Conservation (phyloP, 2,888 invertebrate genomes). For the Andrena dorsata region DNA sequence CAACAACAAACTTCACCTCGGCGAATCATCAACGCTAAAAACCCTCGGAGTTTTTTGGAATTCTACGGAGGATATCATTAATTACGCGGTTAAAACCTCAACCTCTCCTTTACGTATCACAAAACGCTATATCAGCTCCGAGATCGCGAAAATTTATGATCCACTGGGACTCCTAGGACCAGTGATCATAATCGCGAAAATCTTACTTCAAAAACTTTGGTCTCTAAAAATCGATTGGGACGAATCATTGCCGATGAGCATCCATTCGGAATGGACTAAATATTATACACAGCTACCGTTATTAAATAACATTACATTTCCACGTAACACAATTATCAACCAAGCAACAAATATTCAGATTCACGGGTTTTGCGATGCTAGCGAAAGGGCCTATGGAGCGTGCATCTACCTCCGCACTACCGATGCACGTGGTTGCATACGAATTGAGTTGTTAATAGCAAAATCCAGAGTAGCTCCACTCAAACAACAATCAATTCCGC, state of each 20-base stretch:
- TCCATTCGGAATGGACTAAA: neutral
- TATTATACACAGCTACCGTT: neutral
- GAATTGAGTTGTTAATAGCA: no score
- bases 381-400: constrained; percentile 58
- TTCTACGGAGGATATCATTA: no score
- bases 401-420: constrained; percentile 39
- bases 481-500: no score
- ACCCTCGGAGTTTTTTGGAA: neutral
- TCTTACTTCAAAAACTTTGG: neutral
- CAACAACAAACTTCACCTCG: neutral
- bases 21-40: neutral
- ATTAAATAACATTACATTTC: neutral
- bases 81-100: neutral
- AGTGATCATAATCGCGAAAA: neutral
- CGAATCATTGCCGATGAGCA: constrained; percentile 1
- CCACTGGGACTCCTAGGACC: neutral
- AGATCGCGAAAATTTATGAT: constrained; percentile 9
- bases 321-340: neutral
- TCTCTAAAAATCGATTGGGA: neutral
- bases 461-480: no score
- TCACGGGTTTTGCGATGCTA: constrained; percentile 68
- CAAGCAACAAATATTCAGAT: neutral
- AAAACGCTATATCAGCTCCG: neutral
- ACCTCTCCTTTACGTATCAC: neutral
- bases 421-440: neutral